phyloP scores from a whole-genome alignment of 2,113 vertebrate species.

The Bagarius yarrelli region DNA sequence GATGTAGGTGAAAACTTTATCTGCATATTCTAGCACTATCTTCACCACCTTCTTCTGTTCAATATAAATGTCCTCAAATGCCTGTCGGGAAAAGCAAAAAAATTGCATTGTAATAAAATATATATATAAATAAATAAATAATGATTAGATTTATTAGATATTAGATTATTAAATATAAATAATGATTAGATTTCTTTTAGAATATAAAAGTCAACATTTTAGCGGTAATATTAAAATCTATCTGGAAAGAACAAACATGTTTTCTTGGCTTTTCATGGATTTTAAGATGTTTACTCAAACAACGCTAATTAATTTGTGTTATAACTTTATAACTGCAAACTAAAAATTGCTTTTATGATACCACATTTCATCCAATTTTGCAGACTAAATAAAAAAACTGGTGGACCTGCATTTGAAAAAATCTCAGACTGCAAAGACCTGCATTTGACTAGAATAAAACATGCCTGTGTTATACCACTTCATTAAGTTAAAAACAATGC shows the following conservation, averaged over 20 bases:
- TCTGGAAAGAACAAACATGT: background rate
- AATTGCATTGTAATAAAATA: background rate
- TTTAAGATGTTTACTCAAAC: background rate
- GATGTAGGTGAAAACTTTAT: slow-evolving; percentile 95
- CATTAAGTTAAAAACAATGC: background rate
- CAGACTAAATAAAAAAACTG: too few species aligned
- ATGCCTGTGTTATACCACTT: background rate
- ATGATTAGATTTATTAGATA: too few species aligned
- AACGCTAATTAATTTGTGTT: background rate
- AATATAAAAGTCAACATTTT: background rate
- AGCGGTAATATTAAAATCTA: background rate
- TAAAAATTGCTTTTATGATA: too few species aligned
- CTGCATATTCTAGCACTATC: slow-evolving; percentile 87
- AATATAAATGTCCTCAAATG: slow-evolving; percentile 97
- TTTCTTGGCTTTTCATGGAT: background rate
- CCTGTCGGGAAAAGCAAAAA: slow-evolving; percentile 71
- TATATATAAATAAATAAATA: too few species aligned
- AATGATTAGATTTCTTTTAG: background rate
- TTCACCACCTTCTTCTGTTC: slow-evolving; percentile 88
- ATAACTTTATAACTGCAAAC: too few species aligned
- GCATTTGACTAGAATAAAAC: background rate
- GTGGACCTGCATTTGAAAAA: too few species aligned
- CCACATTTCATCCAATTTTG: background rate
- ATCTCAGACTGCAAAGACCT: background rate
- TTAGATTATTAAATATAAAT: too few species aligned